phyloP scores from a whole-genome alignment of 2,797 vertebrate genomes.

The Sebastes ruberrimus region DNA sequence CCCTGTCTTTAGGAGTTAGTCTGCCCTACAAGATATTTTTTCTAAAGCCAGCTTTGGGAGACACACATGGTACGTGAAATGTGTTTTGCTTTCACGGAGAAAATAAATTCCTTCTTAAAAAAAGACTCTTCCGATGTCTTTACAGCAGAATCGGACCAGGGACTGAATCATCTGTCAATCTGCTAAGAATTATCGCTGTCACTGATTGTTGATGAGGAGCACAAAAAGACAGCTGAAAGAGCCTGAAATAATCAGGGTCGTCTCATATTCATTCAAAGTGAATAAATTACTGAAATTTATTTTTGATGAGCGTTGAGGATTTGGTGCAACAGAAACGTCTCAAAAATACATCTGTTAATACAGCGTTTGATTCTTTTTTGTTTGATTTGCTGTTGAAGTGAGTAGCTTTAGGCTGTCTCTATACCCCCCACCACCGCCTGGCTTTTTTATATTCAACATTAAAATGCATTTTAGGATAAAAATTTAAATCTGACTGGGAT shows the following conservation, averaged over 20 bases:
- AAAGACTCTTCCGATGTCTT: neutral
- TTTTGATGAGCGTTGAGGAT: conserved; percentile 8
- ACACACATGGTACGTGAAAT: neutral
- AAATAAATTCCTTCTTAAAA: neutral
- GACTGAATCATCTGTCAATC: neutral
- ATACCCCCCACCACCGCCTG: neutral
- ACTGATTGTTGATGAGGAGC: neutral
- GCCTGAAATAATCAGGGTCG: neutral
- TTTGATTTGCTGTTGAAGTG: neutral
- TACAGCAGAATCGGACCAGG: neutral
- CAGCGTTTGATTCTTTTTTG: neutral
- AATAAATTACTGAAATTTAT: neutral
- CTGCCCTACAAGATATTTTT: neutral
- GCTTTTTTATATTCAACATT: neutral
- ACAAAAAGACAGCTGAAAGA: neutral
- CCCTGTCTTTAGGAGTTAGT: neutral
- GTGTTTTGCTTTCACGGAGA: neutral
- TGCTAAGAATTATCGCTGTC: neutral
- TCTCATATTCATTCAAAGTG: neutral
- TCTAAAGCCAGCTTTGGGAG: neutral
- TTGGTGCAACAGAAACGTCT: neutral
- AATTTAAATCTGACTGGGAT: neutral
- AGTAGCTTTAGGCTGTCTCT: conserved; percentile 11
- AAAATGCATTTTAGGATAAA: neutral
- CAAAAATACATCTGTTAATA: neutral